Conservation (phyloP, 2,888 invertebrate species). For the Xestoiulus laeticollis region DNA sequence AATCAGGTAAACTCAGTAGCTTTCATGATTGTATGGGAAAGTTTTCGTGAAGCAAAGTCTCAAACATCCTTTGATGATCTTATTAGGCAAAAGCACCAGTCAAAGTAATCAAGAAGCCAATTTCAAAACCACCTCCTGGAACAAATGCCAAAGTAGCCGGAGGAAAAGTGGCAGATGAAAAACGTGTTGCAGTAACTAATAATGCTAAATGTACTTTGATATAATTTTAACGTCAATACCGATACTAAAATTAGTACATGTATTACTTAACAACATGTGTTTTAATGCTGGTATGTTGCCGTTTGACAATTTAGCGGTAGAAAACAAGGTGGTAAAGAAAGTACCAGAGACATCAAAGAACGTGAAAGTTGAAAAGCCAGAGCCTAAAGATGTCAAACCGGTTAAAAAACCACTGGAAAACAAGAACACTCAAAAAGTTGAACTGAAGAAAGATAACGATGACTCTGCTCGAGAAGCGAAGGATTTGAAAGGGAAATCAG, state of each 20-base stretch:
- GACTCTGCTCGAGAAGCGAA: neutral
- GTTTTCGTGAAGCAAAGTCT: neutral
- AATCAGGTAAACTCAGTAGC: constrained; percentile 22
- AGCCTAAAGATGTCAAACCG: constrained; percentile 22
- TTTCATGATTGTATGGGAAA: neutral
- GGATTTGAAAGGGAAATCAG: neutral
- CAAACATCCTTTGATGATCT: neutral
- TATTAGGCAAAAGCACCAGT: constrained; percentile 21
- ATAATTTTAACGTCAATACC: neutral
- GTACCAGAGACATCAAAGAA: neutral
- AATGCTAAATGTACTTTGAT: neutral
- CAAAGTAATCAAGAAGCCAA: constrained; percentile 24
- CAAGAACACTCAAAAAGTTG: constrained; percentile 43
- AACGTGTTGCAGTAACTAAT: constrained; percentile 18
- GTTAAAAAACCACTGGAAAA: neutral
- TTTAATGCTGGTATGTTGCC: neutral
- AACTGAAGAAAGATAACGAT: constrained; percentile 38
- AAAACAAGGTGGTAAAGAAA: constrained; percentile 14
- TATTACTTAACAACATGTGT: neutral
- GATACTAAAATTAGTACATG: neutral
- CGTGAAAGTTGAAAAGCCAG: neutral
- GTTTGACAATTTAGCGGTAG: neutral
- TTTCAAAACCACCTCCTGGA: neutral
- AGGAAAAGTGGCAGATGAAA: neutral
- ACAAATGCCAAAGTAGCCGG: neutral